Percentiles rank a stretch among this genome's conserved stretches.
phyloP scores from a whole-genome alignment of 2,888 invertebrate genomes.

The Microctonus hyperodae region DNA sequence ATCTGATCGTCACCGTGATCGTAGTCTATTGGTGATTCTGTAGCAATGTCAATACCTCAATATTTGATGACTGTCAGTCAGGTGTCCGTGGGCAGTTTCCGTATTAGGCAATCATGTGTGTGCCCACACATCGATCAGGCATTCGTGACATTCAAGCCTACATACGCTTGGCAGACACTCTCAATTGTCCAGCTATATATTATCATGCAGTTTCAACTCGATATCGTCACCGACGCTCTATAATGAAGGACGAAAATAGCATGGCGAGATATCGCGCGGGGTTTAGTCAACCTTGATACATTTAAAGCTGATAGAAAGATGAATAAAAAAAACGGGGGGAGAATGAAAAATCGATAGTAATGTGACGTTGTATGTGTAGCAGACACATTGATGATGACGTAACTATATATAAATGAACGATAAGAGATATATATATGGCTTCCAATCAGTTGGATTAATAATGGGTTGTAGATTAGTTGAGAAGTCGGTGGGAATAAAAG shows the following conservation, averaged over 20 bases:
- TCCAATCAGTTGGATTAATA: constrained; percentile 4
- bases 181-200: neutral
- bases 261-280: neutral
- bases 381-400: neutral
- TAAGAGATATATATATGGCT: neutral
- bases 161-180: neutral
- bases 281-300: constrained; percentile 11
- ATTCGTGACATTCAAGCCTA: constrained; percentile 22
- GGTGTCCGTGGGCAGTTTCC: constrained; percentile 1
- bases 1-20: neutral
- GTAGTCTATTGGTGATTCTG: neutral
- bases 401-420: neutral
- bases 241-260: constrained; percentile 22
- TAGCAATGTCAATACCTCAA: constrained; percentile 5
- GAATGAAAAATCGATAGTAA: neutral
- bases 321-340: too few species aligned
- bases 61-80: constrained; percentile 14
- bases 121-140: constrained; percentile 2
- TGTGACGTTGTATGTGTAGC: neutral
- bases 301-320: constrained; percentile 11
- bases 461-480: neutral
- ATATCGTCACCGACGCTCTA: neutral
- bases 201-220: neutral
- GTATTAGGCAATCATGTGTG: constrained; percentile 1
- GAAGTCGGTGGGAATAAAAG: neutral